Evolutionary conservation across 2,113 vertebrate species (phyloP).

Genomic region (Prolemur simus): DNA sequence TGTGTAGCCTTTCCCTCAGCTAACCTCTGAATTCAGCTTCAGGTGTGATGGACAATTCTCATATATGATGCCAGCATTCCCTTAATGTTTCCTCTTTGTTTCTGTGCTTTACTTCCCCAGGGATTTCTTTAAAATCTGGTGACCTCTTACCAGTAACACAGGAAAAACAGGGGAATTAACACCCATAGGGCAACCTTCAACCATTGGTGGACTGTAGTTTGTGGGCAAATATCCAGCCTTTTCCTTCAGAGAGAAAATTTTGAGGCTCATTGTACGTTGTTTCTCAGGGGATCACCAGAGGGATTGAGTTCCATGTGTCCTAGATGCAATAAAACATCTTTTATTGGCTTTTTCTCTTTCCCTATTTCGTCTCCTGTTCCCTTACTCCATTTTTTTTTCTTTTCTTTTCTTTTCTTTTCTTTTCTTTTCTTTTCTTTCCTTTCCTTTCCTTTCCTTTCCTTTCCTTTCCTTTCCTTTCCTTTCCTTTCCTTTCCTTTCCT

Average conservation of each 20-base stretch:
- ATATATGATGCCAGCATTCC: not conserved
- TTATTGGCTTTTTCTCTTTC: not conserved
- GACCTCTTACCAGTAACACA: not conserved
- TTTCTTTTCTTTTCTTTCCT: too few relatives aligned
- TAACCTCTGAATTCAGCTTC: not conserved
- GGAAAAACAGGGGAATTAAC: not conserved
- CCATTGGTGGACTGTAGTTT: not conserved
- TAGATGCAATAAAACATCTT: not conserved
- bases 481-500: rapidly evolving
- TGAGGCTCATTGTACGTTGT: not conserved
- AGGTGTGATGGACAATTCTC: not conserved
- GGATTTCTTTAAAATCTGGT: not conserved
- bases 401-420: too few relatives aligned
- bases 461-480: rapidly evolving
- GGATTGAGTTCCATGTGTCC: not conserved
- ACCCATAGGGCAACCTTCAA: not conserved
- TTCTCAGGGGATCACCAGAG: not conserved
- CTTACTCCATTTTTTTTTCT: not conserved
- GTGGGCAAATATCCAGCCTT: too few relatives aligned
- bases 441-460: too few relatives aligned
- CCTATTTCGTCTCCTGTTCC: not conserved
- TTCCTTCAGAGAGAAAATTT: not conserved
- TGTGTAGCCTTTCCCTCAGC: not conserved
- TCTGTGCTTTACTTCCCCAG: not conserved
- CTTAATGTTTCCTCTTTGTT: not conserved